Evolutionary conservation across 2,888 invertebrate species (phyloP).

Genomic region (Acanthosoma haemorrhoidale): DNA sequence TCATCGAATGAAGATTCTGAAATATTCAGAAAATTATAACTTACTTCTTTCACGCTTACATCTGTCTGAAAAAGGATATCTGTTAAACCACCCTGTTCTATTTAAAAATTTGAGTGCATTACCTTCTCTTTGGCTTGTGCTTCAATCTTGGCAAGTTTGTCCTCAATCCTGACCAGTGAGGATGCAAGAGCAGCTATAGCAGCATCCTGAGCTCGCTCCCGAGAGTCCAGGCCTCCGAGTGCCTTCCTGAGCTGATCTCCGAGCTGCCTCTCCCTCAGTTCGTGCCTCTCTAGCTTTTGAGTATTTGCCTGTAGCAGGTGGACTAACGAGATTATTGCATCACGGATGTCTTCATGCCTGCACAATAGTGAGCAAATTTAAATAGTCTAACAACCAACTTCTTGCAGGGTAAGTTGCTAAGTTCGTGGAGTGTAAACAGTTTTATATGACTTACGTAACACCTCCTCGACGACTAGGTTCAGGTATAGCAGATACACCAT

Average conservation of each 20-base stretch:
- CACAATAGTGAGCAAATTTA: not conserved
- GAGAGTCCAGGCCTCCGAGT: slow-evolving; percentile 64
- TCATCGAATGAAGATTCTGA: no score
- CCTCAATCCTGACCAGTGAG: slow-evolving; percentile 32
- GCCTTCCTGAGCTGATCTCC: slow-evolving; percentile 75
- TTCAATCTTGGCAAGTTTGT: slow-evolving; percentile 34
- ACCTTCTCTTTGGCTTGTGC: slow-evolving; percentile 26
- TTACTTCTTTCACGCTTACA: no score
- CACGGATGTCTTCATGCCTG: slow-evolving; percentile 67
- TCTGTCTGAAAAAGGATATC: no score
- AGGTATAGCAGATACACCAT: not conserved
- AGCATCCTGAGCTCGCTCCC: slow-evolving; percentile 60
- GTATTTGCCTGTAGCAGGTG: slow-evolving; percentile 73
- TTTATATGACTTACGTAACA: slow-evolving; percentile 15
- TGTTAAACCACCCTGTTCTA: no score
- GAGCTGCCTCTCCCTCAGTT: slow-evolving; percentile 69
- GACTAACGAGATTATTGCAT: slow-evolving; percentile 72
- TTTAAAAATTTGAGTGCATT: no score
- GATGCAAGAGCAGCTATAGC: slow-evolving; percentile 45
- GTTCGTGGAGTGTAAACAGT: not conserved
- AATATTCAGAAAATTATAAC: no score
- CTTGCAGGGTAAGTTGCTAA: not conserved
- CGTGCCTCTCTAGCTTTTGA: slow-evolving; percentile 79
- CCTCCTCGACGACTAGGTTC: not conserved
- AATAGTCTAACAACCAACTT: not conserved